Conservation (phyloP, 2,113 vertebrate genomes). For the Bufo gargarizans region DNA sequence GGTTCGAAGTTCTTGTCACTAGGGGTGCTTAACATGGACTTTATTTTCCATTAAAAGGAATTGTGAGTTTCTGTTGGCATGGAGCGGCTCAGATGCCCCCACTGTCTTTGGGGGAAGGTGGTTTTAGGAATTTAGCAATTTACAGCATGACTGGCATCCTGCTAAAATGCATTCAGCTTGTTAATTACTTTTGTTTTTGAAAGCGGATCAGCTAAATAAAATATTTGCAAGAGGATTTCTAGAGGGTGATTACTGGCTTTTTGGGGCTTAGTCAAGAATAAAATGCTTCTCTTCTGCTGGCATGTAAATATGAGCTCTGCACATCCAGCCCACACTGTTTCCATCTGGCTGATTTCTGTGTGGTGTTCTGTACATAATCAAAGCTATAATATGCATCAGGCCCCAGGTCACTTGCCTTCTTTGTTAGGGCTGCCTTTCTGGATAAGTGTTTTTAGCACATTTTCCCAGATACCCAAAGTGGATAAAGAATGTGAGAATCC, state of each 20-base stretch:
- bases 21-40: not conserved
- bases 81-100: not conserved
- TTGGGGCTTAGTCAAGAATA: slow-evolving; percentile 32
- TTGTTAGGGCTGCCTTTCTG: not conserved
- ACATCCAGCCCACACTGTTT: slow-evolving; percentile 1
- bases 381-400: slow-evolving; percentile 16
- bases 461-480: slow-evolving; percentile 1
- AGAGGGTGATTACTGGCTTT: slow-evolving; percentile 42
- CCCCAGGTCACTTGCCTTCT: slow-evolving; percentile 17
- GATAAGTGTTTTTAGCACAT: slow-evolving; percentile 22
- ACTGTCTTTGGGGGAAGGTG: slow-evolving; percentile 2
- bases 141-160: slow-evolving; percentile 6
- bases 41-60: not conserved
- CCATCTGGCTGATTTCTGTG: not conserved
- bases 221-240: slow-evolving; percentile 42
- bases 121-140: slow-evolving; percentile 52
- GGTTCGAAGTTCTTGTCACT: too few relatives aligned
- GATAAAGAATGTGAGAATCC: slow-evolving; percentile 4
- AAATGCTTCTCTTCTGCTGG: slow-evolving; percentile 30
- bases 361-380: slow-evolving; percentile 23
- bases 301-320: slow-evolving; percentile 22
- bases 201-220: slow-evolving; percentile 44
- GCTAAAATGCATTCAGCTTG: slow-evolving; percentile 25
- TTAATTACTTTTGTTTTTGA: slow-evolving; percentile 39
- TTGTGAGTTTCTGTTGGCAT: not conserved